phyloP scores from a whole-genome alignment of 2,113 vertebrate species.

The Otolemur garnettii region DNA sequence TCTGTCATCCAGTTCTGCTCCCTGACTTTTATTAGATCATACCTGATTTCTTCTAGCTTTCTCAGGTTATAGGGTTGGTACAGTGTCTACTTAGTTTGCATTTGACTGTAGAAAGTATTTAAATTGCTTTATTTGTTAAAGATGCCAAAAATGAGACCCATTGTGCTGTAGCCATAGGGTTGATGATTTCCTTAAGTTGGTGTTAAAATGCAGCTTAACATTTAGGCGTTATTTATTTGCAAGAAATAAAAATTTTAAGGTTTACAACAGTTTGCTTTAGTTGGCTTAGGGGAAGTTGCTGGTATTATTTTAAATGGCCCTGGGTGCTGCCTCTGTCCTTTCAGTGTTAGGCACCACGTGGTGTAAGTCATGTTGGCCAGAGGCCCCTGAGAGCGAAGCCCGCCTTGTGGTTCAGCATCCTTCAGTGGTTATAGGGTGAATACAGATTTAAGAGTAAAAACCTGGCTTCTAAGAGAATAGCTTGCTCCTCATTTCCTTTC shows the following conservation, averaged over 20 bases:
- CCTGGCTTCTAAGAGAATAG: neutral
- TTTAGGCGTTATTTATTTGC: slow-evolving; percentile 22
- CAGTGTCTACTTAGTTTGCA: neutral
- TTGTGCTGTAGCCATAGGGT: neutral
- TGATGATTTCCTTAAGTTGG: neutral
- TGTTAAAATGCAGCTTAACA: slow-evolving; percentile 49
- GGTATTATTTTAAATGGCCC: neutral
- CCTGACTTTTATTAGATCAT: slow-evolving; percentile 15
- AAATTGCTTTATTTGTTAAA: slow-evolving; percentile 15
- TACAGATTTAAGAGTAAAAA: neutral
- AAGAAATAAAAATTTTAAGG: neutral
- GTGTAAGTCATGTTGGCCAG: neutral
- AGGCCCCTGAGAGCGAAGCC: too few species aligned
- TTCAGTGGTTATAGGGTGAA: neutral
- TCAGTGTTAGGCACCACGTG: neutral
- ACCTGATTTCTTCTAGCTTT: slow-evolving; percentile 1
- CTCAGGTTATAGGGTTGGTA: neutral
- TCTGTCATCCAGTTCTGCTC: neutral
- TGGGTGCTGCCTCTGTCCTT: neutral
- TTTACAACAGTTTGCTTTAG: neutral
- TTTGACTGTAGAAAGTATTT: neutral
- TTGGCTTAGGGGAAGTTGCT: neutral
- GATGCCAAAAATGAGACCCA: neutral
- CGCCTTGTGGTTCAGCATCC: neutral
- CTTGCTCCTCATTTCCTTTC: neutral